A percentile compares a stretch with the other conserved stretches of the same genome.
These are phyloP conservation scores for Tinea pellionella DNA, from an alignment of 2,888 invertebrate genomes.

Conservation along the genomic window DNA sequence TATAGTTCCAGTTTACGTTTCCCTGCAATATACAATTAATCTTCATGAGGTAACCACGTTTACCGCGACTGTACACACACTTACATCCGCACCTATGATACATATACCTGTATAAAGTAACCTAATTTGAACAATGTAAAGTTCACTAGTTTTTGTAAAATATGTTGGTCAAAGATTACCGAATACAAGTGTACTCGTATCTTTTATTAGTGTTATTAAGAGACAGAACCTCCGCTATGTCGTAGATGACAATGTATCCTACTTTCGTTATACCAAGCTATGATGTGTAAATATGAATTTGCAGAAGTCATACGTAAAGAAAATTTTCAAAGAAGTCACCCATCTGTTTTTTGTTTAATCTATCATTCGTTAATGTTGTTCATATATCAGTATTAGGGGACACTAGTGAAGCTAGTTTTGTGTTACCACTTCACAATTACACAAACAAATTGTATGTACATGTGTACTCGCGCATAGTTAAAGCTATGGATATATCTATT, in stretches of 20 bases:
- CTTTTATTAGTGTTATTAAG: too few relatives aligned
- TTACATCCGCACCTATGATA: neutral
- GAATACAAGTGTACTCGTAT: too few relatives aligned
- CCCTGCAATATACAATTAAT: slow-evolving; percentile 11
- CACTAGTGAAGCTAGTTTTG: neutral
- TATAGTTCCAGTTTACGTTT: slow-evolving; percentile 4
- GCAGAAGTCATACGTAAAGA: too few relatives aligned
- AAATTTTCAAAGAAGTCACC: neutral
- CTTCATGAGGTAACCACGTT: slow-evolving; percentile 11
- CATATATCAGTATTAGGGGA: slow-evolving; percentile 10
- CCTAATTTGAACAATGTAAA: slow-evolving; percentile 11
- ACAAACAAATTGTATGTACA: neutral
- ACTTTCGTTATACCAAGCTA: too few relatives aligned
- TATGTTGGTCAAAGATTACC: neutral
- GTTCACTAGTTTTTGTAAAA: slow-evolving; percentile 7
- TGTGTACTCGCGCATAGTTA: neutral
- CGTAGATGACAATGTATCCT: too few relatives aligned
- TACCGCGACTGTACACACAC: neutral
- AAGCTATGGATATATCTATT: neutral
- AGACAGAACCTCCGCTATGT: too few relatives aligned
- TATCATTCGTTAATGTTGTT: neutral
- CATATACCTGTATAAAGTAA: slow-evolving; percentile 4
- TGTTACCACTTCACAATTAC: slow-evolving; percentile 2
- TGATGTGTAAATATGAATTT: too few relatives aligned
- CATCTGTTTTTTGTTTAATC: neutral